Base-by-base conservation (phyloP, 2,113 vertebrate genomes). In the Elgaria multicarinata region DNA sequence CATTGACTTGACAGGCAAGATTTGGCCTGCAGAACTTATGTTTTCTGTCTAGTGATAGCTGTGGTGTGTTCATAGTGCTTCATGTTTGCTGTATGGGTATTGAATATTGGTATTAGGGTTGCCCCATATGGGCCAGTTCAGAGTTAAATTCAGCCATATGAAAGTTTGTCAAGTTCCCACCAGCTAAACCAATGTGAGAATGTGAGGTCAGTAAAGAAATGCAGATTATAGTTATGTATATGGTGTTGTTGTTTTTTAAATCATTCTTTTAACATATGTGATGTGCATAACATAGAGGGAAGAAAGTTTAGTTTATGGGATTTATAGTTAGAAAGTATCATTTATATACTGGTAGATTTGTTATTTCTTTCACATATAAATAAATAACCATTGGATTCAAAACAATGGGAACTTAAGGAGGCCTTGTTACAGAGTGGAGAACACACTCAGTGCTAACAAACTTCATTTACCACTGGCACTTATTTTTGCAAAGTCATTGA, bases 281-380 rank as follows among this genome's bases (percentile, higher is more conserved):
- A 58, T 89, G 87, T 88, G 74, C 0, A 31, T 83, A 44, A 14
- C 13, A 77, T 42, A 64, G 12, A 26, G n/a, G 24, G 28, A 76
- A 93, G 75, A 69, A 91, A 83, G 87, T 78, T 90, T 83, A 95
- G 46, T 42, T 58, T 79, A 74, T 89, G 90, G 28, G 92, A 85
- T 36, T 87, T 90, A 80, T 42, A 91, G 76, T 89, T 87, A 75
- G 58, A 46, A 84, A 77, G 42, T 50, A 50, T 74, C 3, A 12
- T 28, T 18, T 93, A 90, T 91, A 78, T 67, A 80, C 53, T 80
- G 72, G 89, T 74, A 74, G 1, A 28, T 89, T 93, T 91, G 71
- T 39, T 90, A 5, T 90, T 66, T n/a, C 5, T 88, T 87, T 87
- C 55, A 89, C 82, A 83, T 67, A 91, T 86, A 75, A 16, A 83